Evolutionary conservation across 2,888 invertebrate genomes (phyloP), one percentile per base, ranked within the genome.

Genomic region (Venustoraphidia nigricollis): DNA sequence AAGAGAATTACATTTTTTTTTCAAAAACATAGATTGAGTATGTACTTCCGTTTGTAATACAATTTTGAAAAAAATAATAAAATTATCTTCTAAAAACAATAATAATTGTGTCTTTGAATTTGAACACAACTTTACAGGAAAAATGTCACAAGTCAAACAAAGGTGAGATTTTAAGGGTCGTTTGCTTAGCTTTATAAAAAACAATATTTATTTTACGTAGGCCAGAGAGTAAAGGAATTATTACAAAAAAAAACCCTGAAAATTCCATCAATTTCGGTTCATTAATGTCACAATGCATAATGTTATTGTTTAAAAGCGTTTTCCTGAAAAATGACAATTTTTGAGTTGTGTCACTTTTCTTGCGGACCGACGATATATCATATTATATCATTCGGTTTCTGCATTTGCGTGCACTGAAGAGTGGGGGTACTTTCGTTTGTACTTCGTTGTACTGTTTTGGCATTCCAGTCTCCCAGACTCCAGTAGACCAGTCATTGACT

Each of bases 291-390:
- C 40, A 40, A 10, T 8, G 40, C 9, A 13, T 9, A 40, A 8
- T 17, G 17, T 17, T 3, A 17, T 17, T 8, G 10, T 10, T 42
- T 42, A 42, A 42, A 42, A 42, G 8, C 27, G 43, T 27, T 42
- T 4, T 42, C 43, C 43, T 42, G 14, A 42, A 42, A 42, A 42
- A 42, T 17, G 43, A 27, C 11, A 17, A 17, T 42, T 42, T 42
- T 10, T 42, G 43, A 42, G 6, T 17, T 42, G 27, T 42, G 43
- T 42, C 43, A 10, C 43, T 42, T 42, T 42, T 42, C 43, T 42
- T 42, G 13, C 8, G 43, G 2, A 42, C 17, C 43, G 27, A 27
- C 43, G 14, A 42, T 17, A 13, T 45, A n/a, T n/a, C n/a, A n/a
- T n/a, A n/a, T n/a, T n/a, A n/a, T n/a, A n/a, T n/a, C n/a, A n/a